Conservation (phyloP, 1,140 invertebrate species). For the Elymnias hypermnestra region DNA sequence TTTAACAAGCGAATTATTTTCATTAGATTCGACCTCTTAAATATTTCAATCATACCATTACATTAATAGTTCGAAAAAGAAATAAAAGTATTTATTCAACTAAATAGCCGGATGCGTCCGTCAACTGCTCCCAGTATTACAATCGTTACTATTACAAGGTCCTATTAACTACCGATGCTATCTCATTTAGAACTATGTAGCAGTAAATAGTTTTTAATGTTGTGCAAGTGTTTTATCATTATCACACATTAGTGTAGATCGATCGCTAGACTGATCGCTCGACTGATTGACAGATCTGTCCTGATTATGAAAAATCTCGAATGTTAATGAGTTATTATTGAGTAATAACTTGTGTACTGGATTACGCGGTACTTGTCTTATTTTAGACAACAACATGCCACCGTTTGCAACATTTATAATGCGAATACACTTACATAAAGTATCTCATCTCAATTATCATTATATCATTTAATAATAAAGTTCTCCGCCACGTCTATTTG, state of each 20-base stretch:
- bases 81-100: background rate
- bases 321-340: background rate
- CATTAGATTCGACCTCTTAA: too few species aligned
- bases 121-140: background rate
- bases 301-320: background rate
- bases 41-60: too few species aligned
- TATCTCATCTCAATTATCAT: too few species aligned
- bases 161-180: background rate
- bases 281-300: background rate
- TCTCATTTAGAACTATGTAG: background rate
- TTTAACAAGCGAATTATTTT: too few species aligned
- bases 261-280: background rate
- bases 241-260: slow-evolving; percentile 3
- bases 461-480: too few species aligned
- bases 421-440: too few species aligned
- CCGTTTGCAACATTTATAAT: too few species aligned
- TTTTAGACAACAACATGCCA: too few species aligned
- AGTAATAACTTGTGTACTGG: background rate
- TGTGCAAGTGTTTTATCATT: slow-evolving; percentile 1
- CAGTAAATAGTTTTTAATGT: background rate
- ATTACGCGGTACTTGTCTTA: background rate
- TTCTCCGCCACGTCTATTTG: too few species aligned
- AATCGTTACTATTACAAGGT: background rate
- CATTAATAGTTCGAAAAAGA: too few species aligned
- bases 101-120: background rate